A percentile compares a stretch with the other conserved stretches of the same genome.
Evolutionary conservation across 2,113 vertebrate genomes (phyloP).

Genomic region (Pygoscelis adeliae): DNA sequence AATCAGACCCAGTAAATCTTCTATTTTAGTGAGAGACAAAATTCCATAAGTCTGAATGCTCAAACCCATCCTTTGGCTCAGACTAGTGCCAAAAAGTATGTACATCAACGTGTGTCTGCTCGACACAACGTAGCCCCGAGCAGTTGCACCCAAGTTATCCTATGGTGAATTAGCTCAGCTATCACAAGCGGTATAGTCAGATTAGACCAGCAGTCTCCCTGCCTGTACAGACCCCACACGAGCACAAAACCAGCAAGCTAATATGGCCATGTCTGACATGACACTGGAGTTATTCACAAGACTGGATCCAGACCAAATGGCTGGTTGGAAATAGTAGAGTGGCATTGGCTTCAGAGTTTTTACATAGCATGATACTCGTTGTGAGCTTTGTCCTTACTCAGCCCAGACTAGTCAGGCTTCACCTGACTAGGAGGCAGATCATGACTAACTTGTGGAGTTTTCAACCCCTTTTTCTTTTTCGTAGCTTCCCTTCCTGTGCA

Average conservation of each 20-base stretch:
- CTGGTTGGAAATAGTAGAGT: background rate
- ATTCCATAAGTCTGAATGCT: background rate
- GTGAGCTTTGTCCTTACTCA: background rate
- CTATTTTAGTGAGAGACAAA: background rate
- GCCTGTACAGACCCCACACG: background rate
- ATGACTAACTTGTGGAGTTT: background rate
- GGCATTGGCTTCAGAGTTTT: background rate
- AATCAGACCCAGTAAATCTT: background rate
- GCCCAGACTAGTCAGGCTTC: background rate
- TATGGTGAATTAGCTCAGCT: background rate
- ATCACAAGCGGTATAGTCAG: background rate
- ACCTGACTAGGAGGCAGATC: background rate
- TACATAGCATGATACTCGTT: background rate
- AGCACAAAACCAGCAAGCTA: background rate
- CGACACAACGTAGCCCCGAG: fast-evolving
- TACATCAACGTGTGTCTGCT: background rate
- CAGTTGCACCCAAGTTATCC: background rate
- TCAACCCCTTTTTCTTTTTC: background rate
- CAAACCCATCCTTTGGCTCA: background rate
- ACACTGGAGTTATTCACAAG: background rate
- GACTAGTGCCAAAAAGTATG: background rate
- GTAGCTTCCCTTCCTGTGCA: background rate
- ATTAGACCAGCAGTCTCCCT: background rate
- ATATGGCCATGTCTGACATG: background rate
- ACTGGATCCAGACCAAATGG: background rate